Percentiles rank a stretch among this genome's conserved stretches.
Conservation (phyloP, 2,888 invertebrate species). For the Mesoligia furuncula region DNA sequence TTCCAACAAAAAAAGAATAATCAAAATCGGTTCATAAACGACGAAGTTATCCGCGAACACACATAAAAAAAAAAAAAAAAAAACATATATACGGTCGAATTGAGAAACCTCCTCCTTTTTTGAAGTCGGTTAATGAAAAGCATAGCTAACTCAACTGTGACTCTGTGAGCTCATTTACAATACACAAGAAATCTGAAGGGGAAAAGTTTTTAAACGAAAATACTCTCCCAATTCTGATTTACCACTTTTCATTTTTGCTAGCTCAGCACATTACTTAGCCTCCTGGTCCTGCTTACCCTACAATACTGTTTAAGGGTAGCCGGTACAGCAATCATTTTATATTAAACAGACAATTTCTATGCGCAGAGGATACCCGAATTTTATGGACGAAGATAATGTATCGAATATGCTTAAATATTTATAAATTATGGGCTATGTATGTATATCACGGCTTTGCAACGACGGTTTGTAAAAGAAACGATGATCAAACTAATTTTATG, state of each 20-base stretch:
- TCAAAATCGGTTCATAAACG: too few species aligned
- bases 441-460: slow-evolving; percentile 47
- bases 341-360: slow-evolving; percentile 67
- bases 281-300: slow-evolving; percentile 45
- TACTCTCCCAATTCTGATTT: background rate
- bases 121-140: too few species aligned
- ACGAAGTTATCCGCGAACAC: too few species aligned
- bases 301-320: slow-evolving; percentile 60
- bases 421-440: slow-evolving; percentile 60
- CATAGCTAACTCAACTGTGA: background rate
- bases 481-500: slow-evolving; percentile 53
- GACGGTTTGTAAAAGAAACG: slow-evolving; percentile 38
- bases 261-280: slow-evolving; percentile 34
- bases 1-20: too few species aligned
- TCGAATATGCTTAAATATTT: slow-evolving; percentile 64
- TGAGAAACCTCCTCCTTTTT: too few species aligned
- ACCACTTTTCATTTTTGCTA: slow-evolving; percentile 15
- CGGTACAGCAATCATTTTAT: slow-evolving; percentile 61
- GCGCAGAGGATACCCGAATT: slow-evolving; percentile 58
- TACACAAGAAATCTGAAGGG: background rate
- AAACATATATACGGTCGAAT: too few species aligned
- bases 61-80: too few species aligned
- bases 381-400: slow-evolving; percentile 66
- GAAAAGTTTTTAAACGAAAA: background rate
- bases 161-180: background rate